Percentiles rank a stretch among this genome's conserved stretches.
Evolutionary conservation across 2,797 vertebrate species (phyloP).

Genomic region (Glossophaga mutica): DNA sequence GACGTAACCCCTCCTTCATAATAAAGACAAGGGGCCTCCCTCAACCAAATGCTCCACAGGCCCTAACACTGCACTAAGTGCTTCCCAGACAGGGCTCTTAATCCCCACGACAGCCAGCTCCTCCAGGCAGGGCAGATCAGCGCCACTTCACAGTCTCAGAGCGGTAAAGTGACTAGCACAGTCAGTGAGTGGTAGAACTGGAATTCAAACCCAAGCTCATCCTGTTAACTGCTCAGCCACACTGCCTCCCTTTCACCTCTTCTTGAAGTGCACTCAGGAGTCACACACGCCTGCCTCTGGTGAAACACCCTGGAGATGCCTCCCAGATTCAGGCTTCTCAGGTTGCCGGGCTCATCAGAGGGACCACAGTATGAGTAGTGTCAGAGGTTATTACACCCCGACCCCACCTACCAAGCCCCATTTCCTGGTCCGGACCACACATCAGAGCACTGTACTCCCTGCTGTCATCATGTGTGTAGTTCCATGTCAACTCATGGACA

Average conservation of each 20-base stretch:
- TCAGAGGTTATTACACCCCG: neutral
- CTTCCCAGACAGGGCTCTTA: neutral
- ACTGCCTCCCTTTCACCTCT: neutral
- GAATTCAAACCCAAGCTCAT: neutral
- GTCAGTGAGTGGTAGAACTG: neutral
- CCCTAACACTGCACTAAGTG: neutral
- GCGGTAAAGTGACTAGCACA: neutral
- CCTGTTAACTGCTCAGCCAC: neutral
- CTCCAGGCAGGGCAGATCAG: neutral
- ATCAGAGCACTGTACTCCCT: accelerated
- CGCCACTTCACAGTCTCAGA: neutral
- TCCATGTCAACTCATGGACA: neutral
- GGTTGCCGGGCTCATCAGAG: neutral
- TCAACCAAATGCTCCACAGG: neutral
- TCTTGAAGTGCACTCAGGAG: neutral
- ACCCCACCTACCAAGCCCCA: neutral
- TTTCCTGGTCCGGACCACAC: neutral
- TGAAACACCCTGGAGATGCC: neutral
- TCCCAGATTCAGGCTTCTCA: neutral
- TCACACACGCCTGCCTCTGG: neutral
- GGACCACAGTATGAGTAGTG: neutral
- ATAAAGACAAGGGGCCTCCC: neutral
- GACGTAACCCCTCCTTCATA: neutral
- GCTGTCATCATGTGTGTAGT: neutral
- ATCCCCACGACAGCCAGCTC: neutral